Percentiles rank a stretch among this genome's conserved stretches.
These are phyloP conservation scores for Pelusios castaneus DNA, from an alignment of 2,113 vertebrate species.

Conservation along the genomic window DNA sequence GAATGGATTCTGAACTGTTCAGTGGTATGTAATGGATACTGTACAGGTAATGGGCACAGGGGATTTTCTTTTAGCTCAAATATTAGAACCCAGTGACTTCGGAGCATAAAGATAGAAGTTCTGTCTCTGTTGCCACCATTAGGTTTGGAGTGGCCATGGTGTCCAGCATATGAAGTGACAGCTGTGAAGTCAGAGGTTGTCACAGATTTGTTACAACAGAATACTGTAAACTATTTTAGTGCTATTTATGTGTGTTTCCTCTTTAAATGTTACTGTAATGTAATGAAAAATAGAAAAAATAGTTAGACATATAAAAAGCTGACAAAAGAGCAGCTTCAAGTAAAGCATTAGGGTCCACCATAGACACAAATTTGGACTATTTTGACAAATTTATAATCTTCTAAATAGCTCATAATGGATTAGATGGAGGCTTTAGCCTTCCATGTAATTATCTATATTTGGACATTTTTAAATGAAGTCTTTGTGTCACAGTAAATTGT, in stretches of 20 bases:
- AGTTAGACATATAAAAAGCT: neutral
- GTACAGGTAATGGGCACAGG: neutral
- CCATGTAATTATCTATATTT: neutral
- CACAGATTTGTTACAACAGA: neutral
- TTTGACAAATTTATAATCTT: constrained; percentile 17
- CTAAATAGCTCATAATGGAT: neutral
- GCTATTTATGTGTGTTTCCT: neutral
- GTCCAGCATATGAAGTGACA: neutral
- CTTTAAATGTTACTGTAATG: neutral
- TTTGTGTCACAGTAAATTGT: neutral
- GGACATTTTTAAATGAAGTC: neutral
- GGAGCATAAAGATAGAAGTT: neutral
- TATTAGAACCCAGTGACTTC: neutral
- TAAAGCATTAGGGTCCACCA: neutral
- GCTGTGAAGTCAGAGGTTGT: neutral
- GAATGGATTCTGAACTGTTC: neutral
- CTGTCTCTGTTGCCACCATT: neutral
- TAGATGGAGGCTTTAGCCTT: neutral
- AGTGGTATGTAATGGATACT: neutral
- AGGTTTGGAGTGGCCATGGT: neutral
- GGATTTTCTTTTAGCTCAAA: neutral
- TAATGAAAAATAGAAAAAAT: constrained; percentile 32
- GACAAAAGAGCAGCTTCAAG: constrained; percentile 39
- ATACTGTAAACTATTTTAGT: neutral
- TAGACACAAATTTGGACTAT: constrained; percentile 25